These are phyloP conservation scores for Leptatherina wallacei DNA, from an alignment of 2,797 vertebrate species.

Conservation along the genomic window DNA sequence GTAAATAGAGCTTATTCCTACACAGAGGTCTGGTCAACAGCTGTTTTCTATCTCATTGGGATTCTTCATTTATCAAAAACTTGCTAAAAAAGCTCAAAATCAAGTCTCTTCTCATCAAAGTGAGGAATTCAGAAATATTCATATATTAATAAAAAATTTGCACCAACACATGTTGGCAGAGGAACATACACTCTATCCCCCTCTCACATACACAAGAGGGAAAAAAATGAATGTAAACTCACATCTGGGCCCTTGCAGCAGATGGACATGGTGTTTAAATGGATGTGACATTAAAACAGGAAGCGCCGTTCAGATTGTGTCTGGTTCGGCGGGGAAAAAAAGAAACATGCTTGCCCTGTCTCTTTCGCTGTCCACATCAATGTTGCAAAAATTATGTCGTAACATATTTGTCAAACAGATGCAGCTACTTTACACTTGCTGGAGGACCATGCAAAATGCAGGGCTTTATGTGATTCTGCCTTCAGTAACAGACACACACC, in stretches of 20 bases:
- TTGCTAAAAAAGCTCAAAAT: constrained; percentile 33
- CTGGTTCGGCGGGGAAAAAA: constrained; percentile 15
- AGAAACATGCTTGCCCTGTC: constrained; percentile 25
- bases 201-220: constrained; percentile 3
- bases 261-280: constrained; percentile 56
- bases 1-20: constrained; percentile 15
- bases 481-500: constrained; percentile 31
- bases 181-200: constrained; percentile 2
- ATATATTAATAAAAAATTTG: constrained; percentile 41
- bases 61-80: constrained; percentile 31
- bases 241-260: constrained; percentile 1
- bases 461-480: constrained; percentile 32
- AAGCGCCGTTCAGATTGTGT: constrained; percentile 20
- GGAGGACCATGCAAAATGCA: constrained; percentile 50
- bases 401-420: constrained; percentile 72
- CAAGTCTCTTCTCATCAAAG: constrained; percentile 11
- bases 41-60: constrained; percentile 10
- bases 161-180: not conserved
- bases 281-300: constrained; percentile 64
- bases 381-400: constrained; percentile 59
- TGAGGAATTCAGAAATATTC: constrained; percentile 10
- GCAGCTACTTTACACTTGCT: constrained; percentile 57
- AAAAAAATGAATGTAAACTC: constrained; percentile 8
- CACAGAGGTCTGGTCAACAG: not conserved
- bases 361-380: constrained; percentile 38